phyloP scores from a whole-genome alignment of 1,140 invertebrate genomes.

The Sycophila sp. region DNA sequence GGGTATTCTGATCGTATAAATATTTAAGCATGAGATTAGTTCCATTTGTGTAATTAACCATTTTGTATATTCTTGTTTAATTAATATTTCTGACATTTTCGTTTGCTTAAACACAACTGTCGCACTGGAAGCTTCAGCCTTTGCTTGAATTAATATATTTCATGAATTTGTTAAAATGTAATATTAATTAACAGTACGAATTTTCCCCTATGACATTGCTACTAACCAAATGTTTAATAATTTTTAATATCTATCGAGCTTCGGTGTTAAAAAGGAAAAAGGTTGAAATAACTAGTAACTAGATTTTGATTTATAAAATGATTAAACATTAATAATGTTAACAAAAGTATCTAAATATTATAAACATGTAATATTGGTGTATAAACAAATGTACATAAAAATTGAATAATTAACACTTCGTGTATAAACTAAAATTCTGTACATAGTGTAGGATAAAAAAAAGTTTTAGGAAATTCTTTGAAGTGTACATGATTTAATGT shows the following conservation, averaged over 20 bases:
- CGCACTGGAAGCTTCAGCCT: constrained; percentile 39
- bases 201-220: constrained; percentile 1
- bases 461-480: not conserved
- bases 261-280: constrained; percentile 27
- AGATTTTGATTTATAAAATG: not conserved
- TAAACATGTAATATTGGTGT: not conserved
- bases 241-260: constrained; percentile 30
- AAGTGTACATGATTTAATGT: not conserved
- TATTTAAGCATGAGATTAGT: not conserved
- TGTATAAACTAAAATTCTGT: not conserved
- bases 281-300: constrained; percentile 12
- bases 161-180: not conserved
- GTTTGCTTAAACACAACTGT: constrained; percentile 10
- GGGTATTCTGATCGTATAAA: constrained; percentile 15
- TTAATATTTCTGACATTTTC: constrained; percentile 2
- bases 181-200: constrained; percentile 6
- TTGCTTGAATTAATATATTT: constrained; percentile 25
- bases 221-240: constrained; percentile 3
- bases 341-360: constrained; percentile 2
- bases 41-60: not conserved
- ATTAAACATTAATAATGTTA: not conserved
- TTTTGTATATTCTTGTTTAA: not conserved
- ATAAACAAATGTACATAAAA: not conserved
- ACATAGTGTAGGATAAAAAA: not conserved
- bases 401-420: not conserved